Percentiles rank a stretch among this genome's conserved stretches.
phyloP scores from a whole-genome alignment of 2,113 vertebrate genomes.

The Thunnus maccoyii region DNA sequence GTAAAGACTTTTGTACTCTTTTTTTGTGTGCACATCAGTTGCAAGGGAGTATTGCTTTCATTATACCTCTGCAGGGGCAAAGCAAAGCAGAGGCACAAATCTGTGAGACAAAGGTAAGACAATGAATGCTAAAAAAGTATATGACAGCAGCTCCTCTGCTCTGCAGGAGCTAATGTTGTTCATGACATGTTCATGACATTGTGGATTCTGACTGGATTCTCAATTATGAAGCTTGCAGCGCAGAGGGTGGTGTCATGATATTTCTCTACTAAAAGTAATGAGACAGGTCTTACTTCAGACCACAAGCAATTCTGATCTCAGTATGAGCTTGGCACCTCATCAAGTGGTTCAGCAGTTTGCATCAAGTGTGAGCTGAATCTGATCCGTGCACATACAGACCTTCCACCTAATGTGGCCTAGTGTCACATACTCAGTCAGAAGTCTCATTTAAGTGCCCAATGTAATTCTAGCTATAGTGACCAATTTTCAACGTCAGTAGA shows the following conservation, averaged over 20 bases:
- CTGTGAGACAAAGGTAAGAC: neutral
- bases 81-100: neutral
- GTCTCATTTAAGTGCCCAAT: neutral
- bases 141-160: neutral
- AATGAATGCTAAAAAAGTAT: neutral
- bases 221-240: neutral
- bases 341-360: neutral
- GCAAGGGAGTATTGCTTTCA: neutral
- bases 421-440: neutral
- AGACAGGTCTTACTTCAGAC: slow-evolving; percentile 5
- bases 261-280: neutral
- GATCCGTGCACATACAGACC: neutral
- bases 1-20: neutral
- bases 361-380: neutral
- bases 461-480: neutral
- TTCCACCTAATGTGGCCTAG: neutral
- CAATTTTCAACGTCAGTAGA: neutral
- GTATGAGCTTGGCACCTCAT: neutral
- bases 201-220: slow-evolving; percentile 17
- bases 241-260: neutral
- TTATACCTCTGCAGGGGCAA: neutral
- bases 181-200: neutral
- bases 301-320: slow-evolving; percentile 5
- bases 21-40: too few species aligned
- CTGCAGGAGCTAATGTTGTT: neutral